These are phyloP conservation scores for Apis mellifera DNA, from an alignment of 1,140 invertebrate genomes.

Conservation along the genomic window DNA sequence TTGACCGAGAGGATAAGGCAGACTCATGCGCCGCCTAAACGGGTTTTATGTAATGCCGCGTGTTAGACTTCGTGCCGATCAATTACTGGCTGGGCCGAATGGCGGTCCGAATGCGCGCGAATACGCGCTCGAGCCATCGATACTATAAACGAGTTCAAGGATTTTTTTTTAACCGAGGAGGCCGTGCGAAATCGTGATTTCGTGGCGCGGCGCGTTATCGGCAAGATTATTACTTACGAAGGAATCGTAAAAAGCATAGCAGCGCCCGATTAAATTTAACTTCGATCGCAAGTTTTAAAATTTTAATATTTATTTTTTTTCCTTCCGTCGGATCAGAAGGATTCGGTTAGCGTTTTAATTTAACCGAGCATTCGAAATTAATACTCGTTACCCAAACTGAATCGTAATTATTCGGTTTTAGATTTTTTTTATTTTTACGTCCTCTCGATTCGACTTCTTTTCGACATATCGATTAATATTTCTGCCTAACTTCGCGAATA, in stretches of 20 bases:
- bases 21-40: constrained; percentile 48
- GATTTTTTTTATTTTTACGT: neutral
- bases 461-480: constrained; percentile 38
- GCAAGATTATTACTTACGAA: neutral
- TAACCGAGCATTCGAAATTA: no score
- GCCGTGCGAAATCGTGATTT: constrained; percentile 8
- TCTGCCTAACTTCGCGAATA: constrained; percentile 32
- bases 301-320: no score
- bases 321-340: no score
- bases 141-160: constrained; percentile 32
- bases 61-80: constrained; percentile 46
- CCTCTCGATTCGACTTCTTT: neutral
- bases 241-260: neutral
- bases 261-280: no score
- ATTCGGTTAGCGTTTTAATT: no score
- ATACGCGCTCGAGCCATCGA: constrained; percentile 1
- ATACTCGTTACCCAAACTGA: neutral
- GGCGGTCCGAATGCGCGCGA: constrained; percentile 5
- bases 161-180: constrained; percentile 33
- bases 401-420: no score
- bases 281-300: no score
- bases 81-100: constrained; percentile 23
- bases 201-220: neutral
- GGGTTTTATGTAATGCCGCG: constrained; percentile 60
- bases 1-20: constrained; percentile 58